Evolutionary conservation across 2,797 vertebrate species (phyloP).

Genomic region (Lutjanus argentimaculatus): DNA sequence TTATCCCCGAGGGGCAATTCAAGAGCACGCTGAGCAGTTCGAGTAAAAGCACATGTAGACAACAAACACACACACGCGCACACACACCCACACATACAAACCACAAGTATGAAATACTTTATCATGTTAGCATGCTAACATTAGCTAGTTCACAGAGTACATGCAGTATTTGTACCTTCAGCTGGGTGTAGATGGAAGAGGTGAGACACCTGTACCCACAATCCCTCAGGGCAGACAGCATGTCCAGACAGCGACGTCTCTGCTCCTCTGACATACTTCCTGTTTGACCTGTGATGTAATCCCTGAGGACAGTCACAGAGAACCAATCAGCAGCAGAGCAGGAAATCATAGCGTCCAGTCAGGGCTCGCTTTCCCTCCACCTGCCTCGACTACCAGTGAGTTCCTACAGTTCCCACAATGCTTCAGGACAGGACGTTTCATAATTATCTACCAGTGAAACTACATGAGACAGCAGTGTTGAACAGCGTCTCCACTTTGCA

Average conservation of each 20-base stretch:
- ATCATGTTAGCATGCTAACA: too few relatives aligned
- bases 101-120: too few relatives aligned
- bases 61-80: too few relatives aligned
- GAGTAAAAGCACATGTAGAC: too few relatives aligned
- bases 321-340: constrained; percentile 21
- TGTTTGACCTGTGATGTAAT: constrained; percentile 70
- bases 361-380: not conserved
- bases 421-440: not conserved
- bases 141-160: too few relatives aligned
- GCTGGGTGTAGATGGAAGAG: constrained; percentile 75
- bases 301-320: constrained; percentile 76
- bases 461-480: too few relatives aligned
- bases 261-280: constrained; percentile 55
- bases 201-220: constrained; percentile 83
- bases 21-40: too few relatives aligned
- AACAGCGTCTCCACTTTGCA: not conserved
- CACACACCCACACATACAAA: too few relatives aligned
- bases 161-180: constrained; percentile 79
- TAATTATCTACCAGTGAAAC: too few relatives aligned
- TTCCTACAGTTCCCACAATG: not conserved
- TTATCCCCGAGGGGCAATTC: too few relatives aligned
- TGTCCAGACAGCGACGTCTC: constrained; percentile 51
- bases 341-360: not conserved
- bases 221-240: constrained; percentile 82
- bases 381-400: not conserved